phyloP scores from a whole-genome alignment of 2,797 vertebrate species.

The Neostethus bicornis region DNA sequence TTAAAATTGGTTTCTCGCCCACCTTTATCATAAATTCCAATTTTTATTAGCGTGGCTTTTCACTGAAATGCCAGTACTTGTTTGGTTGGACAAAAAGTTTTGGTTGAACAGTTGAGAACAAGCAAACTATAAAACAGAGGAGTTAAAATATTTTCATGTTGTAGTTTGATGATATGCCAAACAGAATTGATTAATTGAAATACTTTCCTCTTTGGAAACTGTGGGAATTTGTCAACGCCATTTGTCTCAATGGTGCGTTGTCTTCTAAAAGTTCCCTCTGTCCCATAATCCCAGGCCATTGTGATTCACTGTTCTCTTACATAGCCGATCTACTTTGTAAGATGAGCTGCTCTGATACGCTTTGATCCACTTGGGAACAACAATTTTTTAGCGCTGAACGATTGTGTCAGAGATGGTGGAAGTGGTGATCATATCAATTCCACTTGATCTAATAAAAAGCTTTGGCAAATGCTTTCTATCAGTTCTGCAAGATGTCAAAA shows the following conservation, averaged over 20 bases:
- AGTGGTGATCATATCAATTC: conserved; percentile 49
- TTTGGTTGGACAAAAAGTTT: too few relatives aligned
- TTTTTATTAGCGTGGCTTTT: too few relatives aligned
- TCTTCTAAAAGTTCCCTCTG: conserved; percentile 29
- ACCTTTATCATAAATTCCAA: too few relatives aligned
- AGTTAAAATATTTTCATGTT: too few relatives aligned
- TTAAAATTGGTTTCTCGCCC: too few relatives aligned
- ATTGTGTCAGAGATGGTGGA: conserved; percentile 21
- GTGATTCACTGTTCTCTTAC: conserved; percentile 27
- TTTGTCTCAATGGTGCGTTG: conserved; percentile 10
- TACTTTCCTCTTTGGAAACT: background rate
- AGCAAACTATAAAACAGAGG: too few relatives aligned
- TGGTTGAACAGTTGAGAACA: too few relatives aligned
- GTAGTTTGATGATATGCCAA: too few relatives aligned
- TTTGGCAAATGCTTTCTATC: conserved; percentile 55
- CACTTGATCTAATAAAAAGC: conserved; percentile 66
- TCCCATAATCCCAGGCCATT: conserved; percentile 21
- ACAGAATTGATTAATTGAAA: too few relatives aligned
- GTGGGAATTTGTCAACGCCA: conserved; percentile 1
- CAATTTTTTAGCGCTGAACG: conserved; percentile 31
- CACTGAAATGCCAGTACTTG: too few relatives aligned
- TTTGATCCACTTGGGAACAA: conserved; percentile 15
- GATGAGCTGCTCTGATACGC: conserved; percentile 43
- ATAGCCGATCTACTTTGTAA: conserved; percentile 15
- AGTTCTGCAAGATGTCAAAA: conserved; percentile 61